Base-by-base conservation (phyloP, 2,888 invertebrate species). In the Smittia sp. region DNA sequence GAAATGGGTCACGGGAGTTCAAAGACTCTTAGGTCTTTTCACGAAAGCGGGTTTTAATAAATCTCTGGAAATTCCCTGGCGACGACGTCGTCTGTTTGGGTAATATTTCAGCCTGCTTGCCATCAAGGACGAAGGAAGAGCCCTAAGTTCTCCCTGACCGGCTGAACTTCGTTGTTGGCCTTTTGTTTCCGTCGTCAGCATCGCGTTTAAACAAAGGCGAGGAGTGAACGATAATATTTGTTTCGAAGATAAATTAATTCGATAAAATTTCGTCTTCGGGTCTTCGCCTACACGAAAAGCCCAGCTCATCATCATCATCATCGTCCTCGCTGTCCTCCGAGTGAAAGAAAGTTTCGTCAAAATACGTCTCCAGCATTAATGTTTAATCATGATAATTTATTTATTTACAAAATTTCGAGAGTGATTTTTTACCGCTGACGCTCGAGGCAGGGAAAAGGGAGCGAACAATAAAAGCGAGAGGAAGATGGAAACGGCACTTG, bases 201-300 rank as follows among this genome's bases (percentile, higher is more conserved):
- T 11, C 46, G 46, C 46, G 46, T n/a, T 46, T 15, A n/a, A 46
- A 46, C 46, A 46, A 46, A 46, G n/a, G 46, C 6, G 39, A 7
- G 39, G 39, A 39, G 13, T 3, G n/a, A 15, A 46, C 46, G 46
- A 46, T 13, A 32, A 15, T 15, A 46, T n/a, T 46, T 46, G 46
- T 22, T 58, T 58, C 58, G 22, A 7, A 58, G 58, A 58, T 58
- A 58, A 58, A 58, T 58, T 58, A 58, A 58, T 58, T 58, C n/a
- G 22, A 58, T 58, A 58, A 58, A 58, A 58, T 18, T 2, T 46
- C 11, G 13, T 11, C 46, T 46, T 46, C 15, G 46, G 46, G 11
- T 15, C n/a, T n/a, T 46, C 46, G 46, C n/a, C n/a, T n/a, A n/a
- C n/a, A n/a, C 46, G 15, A 6, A 46, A 46, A 46, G n/a, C 46